Base-by-base conservation (phyloP, 2,797 vertebrate genomes). In the Clamator glandarius region DNA sequence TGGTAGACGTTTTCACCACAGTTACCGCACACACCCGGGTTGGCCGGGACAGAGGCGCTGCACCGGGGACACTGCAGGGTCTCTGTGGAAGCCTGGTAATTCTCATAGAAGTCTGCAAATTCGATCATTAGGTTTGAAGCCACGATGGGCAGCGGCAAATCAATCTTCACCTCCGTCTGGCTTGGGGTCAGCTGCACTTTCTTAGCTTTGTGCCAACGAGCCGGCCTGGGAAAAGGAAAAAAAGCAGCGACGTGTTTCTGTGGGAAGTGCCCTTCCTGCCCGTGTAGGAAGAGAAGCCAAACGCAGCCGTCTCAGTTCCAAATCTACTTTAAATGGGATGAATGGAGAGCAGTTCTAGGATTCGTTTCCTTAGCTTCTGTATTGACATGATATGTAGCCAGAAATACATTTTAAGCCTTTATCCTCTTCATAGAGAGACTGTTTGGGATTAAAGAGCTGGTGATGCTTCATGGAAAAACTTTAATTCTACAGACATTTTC, bases 91-190 rank as follows among this genome's bases (percentile, higher is more conserved):
- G 99, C 99, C 96, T 99, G 99, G 97, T 99, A 99, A 96, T 99
- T 99, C 98, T 99, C 99, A 26, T 99, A 99, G 95, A 99, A 99
- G 93, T 99, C 99, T 0, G 99, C 99, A 78, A 99, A 99, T 96
- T 99, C 99, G 0, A 99, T 99, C 99, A 99, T 99, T 95, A 99
- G 97, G 97, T 99, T 99, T 63, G 99, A 99, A 31, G 99, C 99
- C 63, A 99, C 99, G 0, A 99, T 99, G 83, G 99, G 99, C 89
- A 99, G 94, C 0, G 99, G 99, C 44, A 99, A 98, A 93, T 99
- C 99, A 0, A 99, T 99, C 98, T 99, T 99, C 94, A 99, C 99
- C 96, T 99, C 99, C 0, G 99, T 99, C 96, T 99, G 99, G 54
- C 99, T 99, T 0, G 99, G 99, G 4, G 99, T 99, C 95, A 99